phyloP scores from a whole-genome alignment of 2,113 vertebrate genomes.

The Python bivittatus region DNA sequence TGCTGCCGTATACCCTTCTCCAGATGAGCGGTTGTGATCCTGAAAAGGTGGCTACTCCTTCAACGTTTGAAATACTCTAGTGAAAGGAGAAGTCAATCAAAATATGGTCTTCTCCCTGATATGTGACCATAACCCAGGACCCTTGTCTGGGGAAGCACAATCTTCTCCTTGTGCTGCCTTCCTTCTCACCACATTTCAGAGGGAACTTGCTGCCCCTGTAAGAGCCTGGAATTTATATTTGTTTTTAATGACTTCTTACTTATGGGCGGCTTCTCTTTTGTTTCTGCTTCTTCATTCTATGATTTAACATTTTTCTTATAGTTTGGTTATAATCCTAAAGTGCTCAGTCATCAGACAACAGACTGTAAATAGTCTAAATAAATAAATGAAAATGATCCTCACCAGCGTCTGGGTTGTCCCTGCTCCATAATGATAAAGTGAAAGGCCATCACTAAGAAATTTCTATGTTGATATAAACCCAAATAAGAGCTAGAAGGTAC shows the following conservation, averaged over 20 bases:
- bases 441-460: not conserved
- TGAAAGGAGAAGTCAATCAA: not conserved
- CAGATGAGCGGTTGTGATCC: not conserved
- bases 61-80: not conserved
- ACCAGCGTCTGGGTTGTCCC: too few species aligned
- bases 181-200: not conserved
- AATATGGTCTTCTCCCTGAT: not conserved
- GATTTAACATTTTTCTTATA: not conserved
- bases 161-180: not conserved
- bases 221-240: too few species aligned
- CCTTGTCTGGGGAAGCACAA: not conserved
- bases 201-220: not conserved
- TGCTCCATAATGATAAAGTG: not conserved
- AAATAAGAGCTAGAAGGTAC: not conserved
- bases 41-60: not conserved
- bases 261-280: not conserved
- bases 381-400: too few species aligned
- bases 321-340: not conserved
- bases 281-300: not conserved
- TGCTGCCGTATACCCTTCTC: not conserved
- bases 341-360: not conserved
- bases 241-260: not conserved
- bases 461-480: not conserved
- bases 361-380: not conserved
- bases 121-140: not conserved